Conservation (phyloP, 2,797 vertebrate species). For the Schizopygopsis malacanthus region DNA sequence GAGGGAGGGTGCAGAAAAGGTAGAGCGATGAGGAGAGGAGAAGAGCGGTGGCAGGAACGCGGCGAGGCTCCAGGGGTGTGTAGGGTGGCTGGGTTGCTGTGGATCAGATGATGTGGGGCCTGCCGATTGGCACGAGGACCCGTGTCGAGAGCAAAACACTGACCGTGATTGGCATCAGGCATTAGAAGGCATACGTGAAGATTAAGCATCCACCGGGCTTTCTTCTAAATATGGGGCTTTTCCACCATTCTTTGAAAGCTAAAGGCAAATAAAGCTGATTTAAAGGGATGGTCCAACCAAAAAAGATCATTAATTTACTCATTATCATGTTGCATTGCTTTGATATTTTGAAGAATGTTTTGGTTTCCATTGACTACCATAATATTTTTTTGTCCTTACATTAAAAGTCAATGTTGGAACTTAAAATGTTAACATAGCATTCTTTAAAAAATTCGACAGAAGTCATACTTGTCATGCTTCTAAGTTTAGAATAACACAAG, state of each 20-base stretch:
- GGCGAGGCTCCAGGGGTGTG: slow-evolving; percentile 84
- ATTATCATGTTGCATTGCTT: not conserved
- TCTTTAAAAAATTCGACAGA: not conserved
- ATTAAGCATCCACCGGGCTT: not conserved
- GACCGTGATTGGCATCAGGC: slow-evolving; percentile 13
- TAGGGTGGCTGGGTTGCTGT: slow-evolving; percentile 81
- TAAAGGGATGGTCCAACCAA: not conserved
- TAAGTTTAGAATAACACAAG: not conserved
- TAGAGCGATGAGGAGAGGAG: slow-evolving; percentile 66
- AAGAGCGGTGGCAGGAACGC: slow-evolving; percentile 66
- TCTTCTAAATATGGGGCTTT: slow-evolving; percentile 7
- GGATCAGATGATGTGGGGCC: slow-evolving; percentile 59
- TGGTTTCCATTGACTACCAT: not conserved
- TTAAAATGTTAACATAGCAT: not conserved
- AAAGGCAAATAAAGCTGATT: not conserved
- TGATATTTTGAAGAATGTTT: not conserved
- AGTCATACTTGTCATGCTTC: not conserved
- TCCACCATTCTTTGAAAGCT: not conserved
- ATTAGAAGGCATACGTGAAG: not conserved
- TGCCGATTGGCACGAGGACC: slow-evolving; percentile 39
- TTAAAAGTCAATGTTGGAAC: not conserved
- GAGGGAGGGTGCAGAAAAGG: slow-evolving; percentile 74
- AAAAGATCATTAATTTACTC: not conserved
- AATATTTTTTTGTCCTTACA: not conserved
- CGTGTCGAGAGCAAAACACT: slow-evolving; percentile 26